Conservation (phyloP, 1,140 invertebrate species). For the Neodiprion lecontei region DNA sequence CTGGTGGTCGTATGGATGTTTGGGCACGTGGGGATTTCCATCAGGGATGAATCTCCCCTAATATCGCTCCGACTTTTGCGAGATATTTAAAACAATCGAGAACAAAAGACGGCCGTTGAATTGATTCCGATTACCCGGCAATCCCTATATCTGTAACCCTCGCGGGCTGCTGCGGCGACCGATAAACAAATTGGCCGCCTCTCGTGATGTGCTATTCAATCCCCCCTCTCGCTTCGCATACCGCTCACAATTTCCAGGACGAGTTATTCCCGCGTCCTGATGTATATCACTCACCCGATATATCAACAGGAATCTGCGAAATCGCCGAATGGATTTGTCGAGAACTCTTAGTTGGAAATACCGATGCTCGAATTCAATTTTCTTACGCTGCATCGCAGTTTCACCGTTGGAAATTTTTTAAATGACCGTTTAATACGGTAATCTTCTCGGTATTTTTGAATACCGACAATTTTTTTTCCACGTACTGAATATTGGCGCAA, state of each 20-base stretch:
- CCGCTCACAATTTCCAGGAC: background rate
- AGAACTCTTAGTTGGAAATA: too few relatives aligned
- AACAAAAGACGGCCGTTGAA: background rate
- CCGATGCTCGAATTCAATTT: too few relatives aligned
- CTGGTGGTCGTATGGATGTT: background rate
- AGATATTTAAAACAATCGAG: conserved; percentile 1
- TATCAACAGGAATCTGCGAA: too few relatives aligned
- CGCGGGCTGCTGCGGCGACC: background rate
- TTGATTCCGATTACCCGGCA: background rate
- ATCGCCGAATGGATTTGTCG: too few relatives aligned
- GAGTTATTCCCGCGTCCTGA: background rate
- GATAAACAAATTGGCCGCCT: background rate
- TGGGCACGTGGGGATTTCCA: background rate
- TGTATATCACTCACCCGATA: too few relatives aligned
- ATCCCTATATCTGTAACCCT: background rate
- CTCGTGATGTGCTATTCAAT: background rate
- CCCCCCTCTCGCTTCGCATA: background rate
- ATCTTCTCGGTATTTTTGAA: too few relatives aligned
- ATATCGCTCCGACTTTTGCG: background rate
- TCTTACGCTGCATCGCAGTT: too few relatives aligned
- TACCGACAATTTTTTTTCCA: too few relatives aligned
- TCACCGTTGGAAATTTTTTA: too few relatives aligned
- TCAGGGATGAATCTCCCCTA: background rate
- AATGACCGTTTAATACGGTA: too few relatives aligned
- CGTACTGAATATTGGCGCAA: too few relatives aligned